Evolutionary conservation across 2,113 vertebrate species (phyloP).

Genomic region (Lepus americanus): DNA sequence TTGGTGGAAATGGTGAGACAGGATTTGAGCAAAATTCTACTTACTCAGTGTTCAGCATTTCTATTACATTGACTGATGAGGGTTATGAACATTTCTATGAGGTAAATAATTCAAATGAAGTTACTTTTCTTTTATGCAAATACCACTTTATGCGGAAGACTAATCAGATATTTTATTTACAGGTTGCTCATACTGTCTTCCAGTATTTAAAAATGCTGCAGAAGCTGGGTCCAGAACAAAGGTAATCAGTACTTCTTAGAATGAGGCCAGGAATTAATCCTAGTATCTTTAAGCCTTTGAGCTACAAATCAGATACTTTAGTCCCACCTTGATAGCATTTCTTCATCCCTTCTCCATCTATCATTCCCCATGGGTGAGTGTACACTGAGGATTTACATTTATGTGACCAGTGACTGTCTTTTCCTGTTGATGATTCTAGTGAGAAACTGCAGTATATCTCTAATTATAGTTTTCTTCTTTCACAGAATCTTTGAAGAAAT

Average conservation of each 20-base stretch:
- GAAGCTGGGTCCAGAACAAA: conserved; percentile 94
- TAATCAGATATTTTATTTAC: conserved; percentile 78
- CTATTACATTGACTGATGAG: conserved; percentile 96
- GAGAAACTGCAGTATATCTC: conserved; percentile 59
- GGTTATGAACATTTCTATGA: conserved; percentile 96
- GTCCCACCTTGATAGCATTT: conserved; percentile 42
- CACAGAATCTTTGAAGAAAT: conserved; percentile 97
- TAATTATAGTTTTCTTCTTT: conserved; percentile 65
- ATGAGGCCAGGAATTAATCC: not conserved
- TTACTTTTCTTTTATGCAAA: conserved; percentile 49
- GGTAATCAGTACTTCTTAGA: conserved; percentile 84
- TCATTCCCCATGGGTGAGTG: not conserved
- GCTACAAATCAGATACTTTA: not conserved
- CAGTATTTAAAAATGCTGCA: conserved; percentile 99
- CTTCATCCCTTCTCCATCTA: not conserved
- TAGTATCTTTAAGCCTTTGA: conserved; percentile 7
- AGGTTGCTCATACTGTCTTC: conserved; percentile 96
- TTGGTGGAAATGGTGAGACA: conserved; percentile 97
- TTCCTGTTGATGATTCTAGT: conserved; percentile 23
- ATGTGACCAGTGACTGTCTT: not conserved
- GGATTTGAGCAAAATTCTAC: conserved; percentile 98
- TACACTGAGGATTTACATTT: not conserved
- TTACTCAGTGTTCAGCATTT: conserved; percentile 97
- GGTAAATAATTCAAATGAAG: conserved; percentile 85
- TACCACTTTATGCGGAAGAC: conserved; percentile 48